Conservation (phyloP, 1,140 invertebrate genomes). For the Drosophila repletoides region DNA sequence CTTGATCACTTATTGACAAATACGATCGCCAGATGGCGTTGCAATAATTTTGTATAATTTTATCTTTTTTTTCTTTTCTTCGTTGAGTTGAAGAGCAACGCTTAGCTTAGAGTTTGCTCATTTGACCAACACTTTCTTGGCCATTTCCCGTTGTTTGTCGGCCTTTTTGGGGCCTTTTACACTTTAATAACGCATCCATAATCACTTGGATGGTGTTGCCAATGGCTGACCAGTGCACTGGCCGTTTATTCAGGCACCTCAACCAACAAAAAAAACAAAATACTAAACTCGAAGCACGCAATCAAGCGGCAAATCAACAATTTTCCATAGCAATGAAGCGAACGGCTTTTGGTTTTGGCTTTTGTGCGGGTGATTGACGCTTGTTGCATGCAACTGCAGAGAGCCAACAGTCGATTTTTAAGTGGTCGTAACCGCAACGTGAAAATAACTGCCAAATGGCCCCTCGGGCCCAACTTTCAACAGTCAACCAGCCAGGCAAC, state of each 20-base stretch:
- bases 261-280: too few relatives aligned
- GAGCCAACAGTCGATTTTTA: slow-evolving; percentile 74
- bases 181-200: slow-evolving; percentile 59
- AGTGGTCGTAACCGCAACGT: slow-evolving; percentile 74
- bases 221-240: slow-evolving; percentile 14
- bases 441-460: slow-evolving; percentile 52
- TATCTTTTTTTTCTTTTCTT: slow-evolving; percentile 1
- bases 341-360: slow-evolving; percentile 67
- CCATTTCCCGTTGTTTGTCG: slow-evolving; percentile 45
- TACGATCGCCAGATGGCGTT: slow-evolving; percentile 2
- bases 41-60: slow-evolving; percentile 12
- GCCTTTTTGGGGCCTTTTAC: slow-evolving; percentile 17
- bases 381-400: slow-evolving; percentile 72
- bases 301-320: slow-evolving; percentile 80
- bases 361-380: slow-evolving; percentile 79
- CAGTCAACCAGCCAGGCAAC: slow-evolving; percentile 30
- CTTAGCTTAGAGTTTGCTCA: slow-evolving; percentile 39
- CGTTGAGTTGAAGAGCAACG: slow-evolving; percentile 16
- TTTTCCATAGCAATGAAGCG: slow-evolving; percentile 75
- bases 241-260: too few relatives aligned
- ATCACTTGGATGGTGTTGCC: slow-evolving; percentile 46
- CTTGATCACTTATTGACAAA: not conserved
- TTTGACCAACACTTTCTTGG: slow-evolving; percentile 48
- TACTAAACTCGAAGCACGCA: slow-evolving; percentile 61
- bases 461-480: slow-evolving; percentile 58